These are phyloP conservation scores for Brachionus koreanus DNA, from an alignment of 1,140 invertebrate species.

Conservation along the genomic window DNA sequence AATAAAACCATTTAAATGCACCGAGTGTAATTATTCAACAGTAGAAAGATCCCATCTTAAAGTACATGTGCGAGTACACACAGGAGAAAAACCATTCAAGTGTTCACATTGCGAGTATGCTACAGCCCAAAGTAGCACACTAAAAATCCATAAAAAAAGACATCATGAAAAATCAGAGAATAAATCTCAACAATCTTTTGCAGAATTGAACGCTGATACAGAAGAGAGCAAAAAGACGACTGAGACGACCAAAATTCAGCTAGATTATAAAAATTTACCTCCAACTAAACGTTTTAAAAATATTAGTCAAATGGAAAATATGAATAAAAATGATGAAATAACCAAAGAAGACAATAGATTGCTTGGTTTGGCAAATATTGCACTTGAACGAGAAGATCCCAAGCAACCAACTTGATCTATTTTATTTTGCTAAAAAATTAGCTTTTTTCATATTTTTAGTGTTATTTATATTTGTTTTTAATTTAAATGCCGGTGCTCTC, in stretches of 20 bases:
- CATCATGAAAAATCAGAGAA: conserved; percentile 38
- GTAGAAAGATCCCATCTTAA: conserved; percentile 88
- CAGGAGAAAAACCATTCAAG: conserved; percentile 62
- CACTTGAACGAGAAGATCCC: conserved; percentile 22
- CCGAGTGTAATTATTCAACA: conserved; percentile 87
- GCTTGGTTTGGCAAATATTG: conserved; percentile 42
- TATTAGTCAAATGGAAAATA: background rate
- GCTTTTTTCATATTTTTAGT: conserved; percentile 17
- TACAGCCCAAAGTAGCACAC: conserved; percentile 58
- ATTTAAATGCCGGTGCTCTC: conserved; percentile 24
- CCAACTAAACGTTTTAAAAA: conserved; percentile 42
- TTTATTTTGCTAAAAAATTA: background rate
- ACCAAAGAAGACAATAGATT: conserved; percentile 6
- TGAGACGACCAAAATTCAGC: background rate
- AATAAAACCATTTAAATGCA: conserved; percentile 89
- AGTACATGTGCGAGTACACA: conserved; percentile 86
- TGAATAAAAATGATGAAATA: conserved; percentile 14
- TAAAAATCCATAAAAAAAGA: conserved; percentile 47
- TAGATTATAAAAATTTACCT: conserved; percentile 29
- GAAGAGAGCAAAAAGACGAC: background rate
- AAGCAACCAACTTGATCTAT: background rate
- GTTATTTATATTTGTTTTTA: conserved; percentile 31
- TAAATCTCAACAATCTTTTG: background rate
- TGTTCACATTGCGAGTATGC: conserved; percentile 58
- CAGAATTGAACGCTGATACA: background rate